Conservation (phyloP, 2,888 invertebrate species). For the Rotaria macrura region DNA sequence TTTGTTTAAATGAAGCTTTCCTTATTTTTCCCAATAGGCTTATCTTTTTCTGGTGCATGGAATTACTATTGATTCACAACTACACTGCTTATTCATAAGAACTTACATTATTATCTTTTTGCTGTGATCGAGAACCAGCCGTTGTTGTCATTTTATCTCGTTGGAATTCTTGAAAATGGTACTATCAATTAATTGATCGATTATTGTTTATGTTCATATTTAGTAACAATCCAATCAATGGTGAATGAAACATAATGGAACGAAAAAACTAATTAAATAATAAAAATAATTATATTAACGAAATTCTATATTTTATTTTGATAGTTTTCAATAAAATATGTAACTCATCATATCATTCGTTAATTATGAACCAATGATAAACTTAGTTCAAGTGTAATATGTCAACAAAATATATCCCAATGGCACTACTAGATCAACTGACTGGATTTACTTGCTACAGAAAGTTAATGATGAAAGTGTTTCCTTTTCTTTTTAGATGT, state of each 20-base stretch:
- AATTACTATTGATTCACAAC: no score
- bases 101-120: slow-evolving; percentile 15
- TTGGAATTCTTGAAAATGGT: not conserved
- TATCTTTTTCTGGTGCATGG: no score
- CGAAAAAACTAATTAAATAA: not conserved
- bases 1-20: no score
- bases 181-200: not conserved
- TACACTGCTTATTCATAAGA: no score
- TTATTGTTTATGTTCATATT: not conserved
- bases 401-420: not conserved
- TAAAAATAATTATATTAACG: not conserved
- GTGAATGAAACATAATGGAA: not conserved
- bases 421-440: not conserved
- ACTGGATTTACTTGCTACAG: not conserved
- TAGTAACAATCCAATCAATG: not conserved
- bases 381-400: not conserved
- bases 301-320: not conserved
- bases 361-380: not conserved
- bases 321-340: not conserved
- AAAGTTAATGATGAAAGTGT: not conserved
- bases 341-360: not conserved
- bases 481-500: not conserved
- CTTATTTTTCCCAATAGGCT: no score
- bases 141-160: not conserved
- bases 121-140: not conserved